Conservation (phyloP, 1,140 invertebrate genomes). For the Euwallacea fornicatus region DNA sequence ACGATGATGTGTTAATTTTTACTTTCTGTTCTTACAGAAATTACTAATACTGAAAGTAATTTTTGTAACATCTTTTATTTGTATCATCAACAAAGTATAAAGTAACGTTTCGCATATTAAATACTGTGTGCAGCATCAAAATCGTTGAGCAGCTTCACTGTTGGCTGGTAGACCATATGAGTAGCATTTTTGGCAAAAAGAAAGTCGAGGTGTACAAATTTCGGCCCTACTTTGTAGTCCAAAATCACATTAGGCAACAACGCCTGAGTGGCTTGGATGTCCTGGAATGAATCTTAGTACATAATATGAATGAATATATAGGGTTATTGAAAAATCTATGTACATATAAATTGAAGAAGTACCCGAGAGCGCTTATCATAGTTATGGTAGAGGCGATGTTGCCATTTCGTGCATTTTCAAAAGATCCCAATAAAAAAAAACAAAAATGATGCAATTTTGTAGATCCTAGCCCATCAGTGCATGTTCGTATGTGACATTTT, state of each 20-base stretch:
- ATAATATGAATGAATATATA: too few relatives aligned
- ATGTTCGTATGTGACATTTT: too few relatives aligned
- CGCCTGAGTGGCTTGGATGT: neutral
- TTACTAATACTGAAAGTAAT: too few relatives aligned
- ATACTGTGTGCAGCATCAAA: conserved; percentile 14
- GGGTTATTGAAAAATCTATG: too few relatives aligned
- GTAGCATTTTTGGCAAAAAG: conserved; percentile 28
- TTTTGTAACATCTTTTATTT: neutral
- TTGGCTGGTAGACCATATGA: conserved; percentile 24
- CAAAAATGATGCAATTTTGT: too few relatives aligned
- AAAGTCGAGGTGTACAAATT: conserved; percentile 30
- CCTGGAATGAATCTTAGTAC: conserved; percentile 12
- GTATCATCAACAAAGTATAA: neutral
- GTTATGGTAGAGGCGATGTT: too few relatives aligned
- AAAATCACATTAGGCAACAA: conserved; percentile 19
- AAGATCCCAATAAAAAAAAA: too few relatives aligned
- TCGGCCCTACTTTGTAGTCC: conserved; percentile 13
- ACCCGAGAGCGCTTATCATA: too few relatives aligned
- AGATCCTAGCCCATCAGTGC: too few relatives aligned
- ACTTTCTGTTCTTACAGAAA: too few relatives aligned
- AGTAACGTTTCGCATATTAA: neutral
- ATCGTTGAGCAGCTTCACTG: conserved; percentile 24
- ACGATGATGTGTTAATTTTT: too few relatives aligned
- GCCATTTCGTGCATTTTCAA: too few relatives aligned
- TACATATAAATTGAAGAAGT: neutral